A percentile compares a stretch with the other conserved stretches of the same genome.
phyloP scores from a whole-genome alignment of 2,888 invertebrate genomes.

The Strigamia crassipes region DNA sequence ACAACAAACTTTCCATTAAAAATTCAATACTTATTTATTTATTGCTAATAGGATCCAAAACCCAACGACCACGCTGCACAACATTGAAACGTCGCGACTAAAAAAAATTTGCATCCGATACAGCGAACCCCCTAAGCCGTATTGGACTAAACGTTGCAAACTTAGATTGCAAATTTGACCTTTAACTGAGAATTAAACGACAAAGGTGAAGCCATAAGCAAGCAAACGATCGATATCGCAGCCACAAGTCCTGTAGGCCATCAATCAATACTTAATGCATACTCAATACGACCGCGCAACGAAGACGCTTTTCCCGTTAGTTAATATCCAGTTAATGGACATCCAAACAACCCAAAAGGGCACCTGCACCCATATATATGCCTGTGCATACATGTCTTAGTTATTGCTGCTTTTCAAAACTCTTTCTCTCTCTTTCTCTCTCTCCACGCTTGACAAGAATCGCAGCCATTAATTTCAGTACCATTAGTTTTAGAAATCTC shows the following conservation, averaged over 20 bases:
- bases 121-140: no score
- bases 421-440: not conserved
- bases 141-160: not conserved
- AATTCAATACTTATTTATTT: not conserved
- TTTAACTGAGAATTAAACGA: slow-evolving; percentile 14
- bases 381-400: not conserved
- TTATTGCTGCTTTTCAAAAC: not conserved
- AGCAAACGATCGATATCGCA: not conserved
- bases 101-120: not conserved
- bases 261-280: slow-evolving; percentile 37
- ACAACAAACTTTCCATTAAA: not conserved
- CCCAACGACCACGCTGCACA: no score
- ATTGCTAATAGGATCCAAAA: no score
- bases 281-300: slow-evolving; percentile 1
- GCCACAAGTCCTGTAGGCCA: slow-evolving; percentile 30
- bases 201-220: slow-evolving; percentile 24
- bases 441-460: not conserved
- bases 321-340: slow-evolving; percentile 31
- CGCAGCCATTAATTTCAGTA: not conserved
- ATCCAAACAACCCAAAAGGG: not conserved
- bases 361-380: not conserved
- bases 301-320: not conserved
- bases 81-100: not conserved
- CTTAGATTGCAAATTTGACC: slow-evolving; percentile 11
- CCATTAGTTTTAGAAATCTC: not conserved